These are phyloP conservation scores for Hassar affinis DNA, from an alignment of 2,113 vertebrate species.

Conservation along the genomic window DNA sequence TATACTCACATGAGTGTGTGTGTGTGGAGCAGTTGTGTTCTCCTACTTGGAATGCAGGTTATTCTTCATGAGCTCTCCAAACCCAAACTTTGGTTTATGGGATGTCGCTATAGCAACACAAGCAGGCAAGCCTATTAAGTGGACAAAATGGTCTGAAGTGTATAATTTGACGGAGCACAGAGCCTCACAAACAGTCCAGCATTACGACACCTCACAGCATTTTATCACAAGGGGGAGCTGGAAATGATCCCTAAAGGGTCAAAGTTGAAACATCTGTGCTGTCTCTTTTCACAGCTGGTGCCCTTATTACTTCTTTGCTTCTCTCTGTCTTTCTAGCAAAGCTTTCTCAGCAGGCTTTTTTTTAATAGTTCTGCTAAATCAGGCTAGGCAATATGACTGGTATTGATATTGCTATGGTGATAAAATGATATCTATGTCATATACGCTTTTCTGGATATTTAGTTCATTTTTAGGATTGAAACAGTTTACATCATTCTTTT, in stretches of 20 bases:
- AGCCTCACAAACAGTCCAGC: neutral
- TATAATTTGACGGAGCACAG: neutral
- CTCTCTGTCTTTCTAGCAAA: too few species aligned
- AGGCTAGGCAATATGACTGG: neutral
- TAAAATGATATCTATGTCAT: neutral
- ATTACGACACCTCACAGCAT: neutral
- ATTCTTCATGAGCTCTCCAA: conserved; percentile 35
- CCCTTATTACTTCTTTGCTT: too few species aligned
- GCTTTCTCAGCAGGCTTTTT: conserved; percentile 1
- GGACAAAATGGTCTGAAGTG: conserved; percentile 12
- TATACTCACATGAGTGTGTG: too few species aligned
- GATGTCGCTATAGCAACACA: conserved; percentile 39
- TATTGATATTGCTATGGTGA: neutral
- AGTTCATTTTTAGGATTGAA: neutral
- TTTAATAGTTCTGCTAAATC: neutral
- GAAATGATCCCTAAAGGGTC: neutral
- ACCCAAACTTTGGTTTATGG: conserved; percentile 1
- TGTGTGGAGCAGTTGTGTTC: neutral
- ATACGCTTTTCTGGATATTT: neutral
- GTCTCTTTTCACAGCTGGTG: neutral
- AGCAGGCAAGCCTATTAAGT: neutral
- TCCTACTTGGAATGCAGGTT: conserved; percentile 5
- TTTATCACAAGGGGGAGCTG: neutral
- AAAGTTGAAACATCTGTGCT: conserved; percentile 24
- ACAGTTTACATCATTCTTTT: neutral